These are phyloP conservation scores for Anarsia innoxiella DNA, from an alignment of 2,888 invertebrate genomes.

Conservation along the genomic window DNA sequence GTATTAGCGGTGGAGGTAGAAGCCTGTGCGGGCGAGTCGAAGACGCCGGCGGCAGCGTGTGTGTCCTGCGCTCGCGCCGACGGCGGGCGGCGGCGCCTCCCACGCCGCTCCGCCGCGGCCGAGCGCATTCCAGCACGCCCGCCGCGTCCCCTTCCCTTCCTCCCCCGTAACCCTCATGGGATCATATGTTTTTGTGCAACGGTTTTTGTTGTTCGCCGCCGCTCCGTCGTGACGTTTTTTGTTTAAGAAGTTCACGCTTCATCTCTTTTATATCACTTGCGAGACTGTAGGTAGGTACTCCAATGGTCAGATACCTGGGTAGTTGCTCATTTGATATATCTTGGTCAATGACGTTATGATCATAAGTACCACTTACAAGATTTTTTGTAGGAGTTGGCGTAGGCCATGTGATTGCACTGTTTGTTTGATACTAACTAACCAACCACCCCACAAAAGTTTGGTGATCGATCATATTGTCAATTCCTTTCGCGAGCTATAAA, in stretches of 20 bases:
- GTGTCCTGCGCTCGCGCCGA: constrained; percentile 41
- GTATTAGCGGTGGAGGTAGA: no score
- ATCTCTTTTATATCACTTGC: constrained; percentile 64
- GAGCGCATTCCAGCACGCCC: constrained; percentile 75
- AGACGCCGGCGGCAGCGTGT: constrained; percentile 46
- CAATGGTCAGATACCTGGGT: constrained; percentile 59
- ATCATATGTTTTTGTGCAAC: constrained; percentile 76
- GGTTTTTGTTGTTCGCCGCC: constrained; percentile 75
- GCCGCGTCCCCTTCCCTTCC: constrained; percentile 43
- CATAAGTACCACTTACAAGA: no score
- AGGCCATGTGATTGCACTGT: no score
- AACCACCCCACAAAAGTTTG: no score
- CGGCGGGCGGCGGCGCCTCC: constrained; percentile 58
- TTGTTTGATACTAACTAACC: no score
- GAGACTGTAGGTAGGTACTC: no score
- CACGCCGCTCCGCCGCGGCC: constrained; percentile 68
- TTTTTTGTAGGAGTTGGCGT: no score
- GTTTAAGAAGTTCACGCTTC: constrained; percentile 63
- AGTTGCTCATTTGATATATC: no score
- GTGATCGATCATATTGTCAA: no score
- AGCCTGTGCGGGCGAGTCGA: no score
- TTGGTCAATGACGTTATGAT: no score
- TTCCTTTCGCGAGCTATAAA: no score
- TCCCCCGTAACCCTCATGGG: constrained; percentile 62
- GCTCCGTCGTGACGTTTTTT: constrained; percentile 64